Percentiles rank a stretch among this genome's conserved stretches.
Evolutionary conservation across 2,888 invertebrate species (phyloP).

Genomic region (Palloptera scutellata): DNA sequence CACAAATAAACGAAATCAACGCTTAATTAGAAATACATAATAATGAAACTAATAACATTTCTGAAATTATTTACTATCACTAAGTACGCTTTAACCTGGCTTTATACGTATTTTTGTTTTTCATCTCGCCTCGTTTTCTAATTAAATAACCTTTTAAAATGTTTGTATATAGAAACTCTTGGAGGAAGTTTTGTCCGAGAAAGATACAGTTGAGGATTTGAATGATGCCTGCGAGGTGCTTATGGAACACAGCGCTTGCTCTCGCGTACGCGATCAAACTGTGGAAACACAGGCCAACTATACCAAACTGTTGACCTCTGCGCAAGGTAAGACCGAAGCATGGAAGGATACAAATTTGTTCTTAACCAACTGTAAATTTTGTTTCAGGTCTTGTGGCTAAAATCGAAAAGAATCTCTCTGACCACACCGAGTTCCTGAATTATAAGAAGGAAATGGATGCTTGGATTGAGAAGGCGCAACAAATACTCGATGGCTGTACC

Average conservation of each 20-base stretch:
- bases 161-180: conserved; percentile 67
- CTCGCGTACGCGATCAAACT: conserved; percentile 86
- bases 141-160: no score
- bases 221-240: conserved; percentile 87
- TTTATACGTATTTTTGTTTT: conserved; percentile 1
- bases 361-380: no score
- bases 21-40: not conserved
- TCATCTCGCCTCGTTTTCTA: conserved; percentile 9
- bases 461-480: conserved; percentile 84
- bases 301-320: conserved; percentile 78
- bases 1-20: conserved; percentile 15
- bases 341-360: not conserved
- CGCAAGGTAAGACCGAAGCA: conserved; percentile 69
- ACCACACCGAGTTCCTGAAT: conserved; percentile 89
- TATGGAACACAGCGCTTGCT: conserved; percentile 85
- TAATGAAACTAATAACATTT: not conserved
- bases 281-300: conserved; percentile 85
- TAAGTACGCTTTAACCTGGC: no score
- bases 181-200: conserved; percentile 78
- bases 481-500: conserved; percentile 82
- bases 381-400: conserved; percentile 74
- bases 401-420: conserved; percentile 88
- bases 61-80: not conserved
- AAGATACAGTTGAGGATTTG: conserved; percentile 81
- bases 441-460: conserved; percentile 83